Percentiles rank a stretch among this genome's conserved stretches.
These are phyloP conservation scores for Tetramorium bicarinatum DNA, from an alignment of 2,888 invertebrate genomes.

Conservation along the genomic window DNA sequence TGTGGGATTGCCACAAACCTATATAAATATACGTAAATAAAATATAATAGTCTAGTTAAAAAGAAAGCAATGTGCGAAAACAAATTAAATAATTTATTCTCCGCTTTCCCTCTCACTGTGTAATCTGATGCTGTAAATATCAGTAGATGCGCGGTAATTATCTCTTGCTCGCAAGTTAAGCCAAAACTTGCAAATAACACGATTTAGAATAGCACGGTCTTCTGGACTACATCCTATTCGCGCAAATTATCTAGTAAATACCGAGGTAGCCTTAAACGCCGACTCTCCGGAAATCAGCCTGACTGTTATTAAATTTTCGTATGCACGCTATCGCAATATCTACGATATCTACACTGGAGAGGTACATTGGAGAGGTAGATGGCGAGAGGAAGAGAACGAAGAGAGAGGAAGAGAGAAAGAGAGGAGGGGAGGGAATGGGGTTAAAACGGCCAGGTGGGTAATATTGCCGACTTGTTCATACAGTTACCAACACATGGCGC, in stretches of 20 bases:
- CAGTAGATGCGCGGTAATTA: slow-evolving; percentile 37
- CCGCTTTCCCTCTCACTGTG: neutral
- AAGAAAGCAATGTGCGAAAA: neutral
- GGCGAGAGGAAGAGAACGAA: neutral
- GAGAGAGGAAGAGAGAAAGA: slow-evolving; percentile 24
- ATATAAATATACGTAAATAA: slow-evolving; percentile 19
- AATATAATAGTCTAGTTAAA: neutral
- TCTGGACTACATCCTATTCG: slow-evolving; percentile 45
- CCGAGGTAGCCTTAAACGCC: slow-evolving; percentile 61
- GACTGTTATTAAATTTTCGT: slow-evolving; percentile 73
- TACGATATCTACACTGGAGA: slow-evolving; percentile 59
- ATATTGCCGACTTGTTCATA: slow-evolving; percentile 77
- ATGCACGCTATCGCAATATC: slow-evolving; percentile 70
- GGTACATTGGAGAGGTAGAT: slow-evolving; percentile 30
- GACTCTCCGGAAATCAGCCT: slow-evolving; percentile 64
- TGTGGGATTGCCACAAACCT: neutral
- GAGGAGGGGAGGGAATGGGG: slow-evolving; percentile 21
- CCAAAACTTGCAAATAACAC: slow-evolving; percentile 44
- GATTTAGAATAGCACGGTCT: slow-evolving; percentile 48
- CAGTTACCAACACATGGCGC: slow-evolving; percentile 77
- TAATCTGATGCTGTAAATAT: slow-evolving; percentile 27
- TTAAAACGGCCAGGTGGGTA: slow-evolving; percentile 75
- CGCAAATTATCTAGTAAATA: slow-evolving; percentile 52
- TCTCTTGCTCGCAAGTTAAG: slow-evolving; percentile 17
- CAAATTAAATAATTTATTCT: slow-evolving; percentile 7